phyloP scores from a whole-genome alignment of 2,888 invertebrate genomes.

The Cheiracanthium punctorium region DNA sequence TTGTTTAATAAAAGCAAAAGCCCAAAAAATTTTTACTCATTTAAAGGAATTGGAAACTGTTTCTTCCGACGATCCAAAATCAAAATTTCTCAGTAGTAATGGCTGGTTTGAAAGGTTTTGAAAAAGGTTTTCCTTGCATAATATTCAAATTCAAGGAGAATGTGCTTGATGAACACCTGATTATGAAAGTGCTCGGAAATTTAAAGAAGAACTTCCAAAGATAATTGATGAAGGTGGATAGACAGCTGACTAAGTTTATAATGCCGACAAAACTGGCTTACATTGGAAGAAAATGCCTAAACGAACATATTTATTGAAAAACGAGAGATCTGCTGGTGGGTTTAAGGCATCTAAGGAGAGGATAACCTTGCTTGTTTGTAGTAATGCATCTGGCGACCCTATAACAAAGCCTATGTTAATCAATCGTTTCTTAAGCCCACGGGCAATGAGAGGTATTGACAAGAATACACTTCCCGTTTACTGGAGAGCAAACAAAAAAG shows the following conservation, averaged over 20 bases:
- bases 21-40: not conserved
- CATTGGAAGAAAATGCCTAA: not conserved
- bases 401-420: slow-evolving; percentile 40
- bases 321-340: slow-evolving; percentile 28
- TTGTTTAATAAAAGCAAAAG: not conserved
- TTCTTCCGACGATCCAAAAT: not conserved
- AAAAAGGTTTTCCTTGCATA: not conserved
- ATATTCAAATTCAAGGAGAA: not conserved
- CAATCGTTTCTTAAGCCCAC: slow-evolving; percentile 28
- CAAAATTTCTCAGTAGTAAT: not conserved
- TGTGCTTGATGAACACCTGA: not conserved
- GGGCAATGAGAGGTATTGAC: slow-evolving; percentile 20
- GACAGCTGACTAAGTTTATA: not conserved
- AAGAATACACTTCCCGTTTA: slow-evolving; percentile 7
- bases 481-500: slow-evolving; percentile 39
- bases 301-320: not conserved
- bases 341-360: slow-evolving; percentile 40
- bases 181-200: not conserved
- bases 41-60: not conserved
- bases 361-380: slow-evolving; percentile 29
- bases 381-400: slow-evolving; percentile 24
- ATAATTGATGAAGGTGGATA: not conserved
- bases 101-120: not conserved
- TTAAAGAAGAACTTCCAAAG: not conserved
- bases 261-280: not conserved